phyloP scores from a whole-genome alignment of 2,113 vertebrate genomes.

The Ascaphus truei region DNA sequence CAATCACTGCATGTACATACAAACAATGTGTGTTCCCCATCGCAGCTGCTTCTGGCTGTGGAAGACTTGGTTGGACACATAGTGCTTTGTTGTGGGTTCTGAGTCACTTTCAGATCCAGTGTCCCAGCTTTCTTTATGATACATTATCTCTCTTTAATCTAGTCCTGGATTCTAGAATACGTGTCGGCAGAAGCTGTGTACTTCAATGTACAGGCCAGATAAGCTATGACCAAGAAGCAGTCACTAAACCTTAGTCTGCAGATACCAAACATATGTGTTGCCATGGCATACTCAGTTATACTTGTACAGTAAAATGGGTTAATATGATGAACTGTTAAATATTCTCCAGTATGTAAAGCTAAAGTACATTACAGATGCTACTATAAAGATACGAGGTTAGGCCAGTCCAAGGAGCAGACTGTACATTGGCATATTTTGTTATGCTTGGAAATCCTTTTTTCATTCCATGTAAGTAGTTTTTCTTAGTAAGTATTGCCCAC shows the following conservation, averaged over 20 bases:
- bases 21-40: too few species aligned
- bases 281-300: constrained; percentile 18
- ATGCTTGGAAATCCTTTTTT: constrained; percentile 85
- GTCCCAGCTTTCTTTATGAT: too few species aligned
- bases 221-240: too few species aligned
- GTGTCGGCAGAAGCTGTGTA: too few species aligned
- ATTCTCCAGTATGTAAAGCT: constrained; percentile 80
- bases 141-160: too few species aligned
- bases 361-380: constrained; percentile 91
- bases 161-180: too few species aligned
- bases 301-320: constrained; percentile 49
- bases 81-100: too few species aligned
- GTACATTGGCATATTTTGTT: constrained; percentile 79
- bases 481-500: constrained; percentile 79
- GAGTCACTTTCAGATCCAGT: too few species aligned
- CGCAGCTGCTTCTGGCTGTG: too few species aligned
- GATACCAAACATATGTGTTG: constrained; percentile 20
- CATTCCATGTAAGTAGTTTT: constrained; percentile 80
- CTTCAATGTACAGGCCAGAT: too few species aligned
- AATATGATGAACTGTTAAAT: constrained; percentile 74
- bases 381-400: constrained; percentile 75
- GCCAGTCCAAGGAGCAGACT: constrained; percentile 87
- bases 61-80: too few species aligned
- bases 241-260: constrained; percentile 4
- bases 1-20: too few species aligned